phyloP scores from a whole-genome alignment of 2,113 vertebrate species.

The Patagioenas fasciata region DNA sequence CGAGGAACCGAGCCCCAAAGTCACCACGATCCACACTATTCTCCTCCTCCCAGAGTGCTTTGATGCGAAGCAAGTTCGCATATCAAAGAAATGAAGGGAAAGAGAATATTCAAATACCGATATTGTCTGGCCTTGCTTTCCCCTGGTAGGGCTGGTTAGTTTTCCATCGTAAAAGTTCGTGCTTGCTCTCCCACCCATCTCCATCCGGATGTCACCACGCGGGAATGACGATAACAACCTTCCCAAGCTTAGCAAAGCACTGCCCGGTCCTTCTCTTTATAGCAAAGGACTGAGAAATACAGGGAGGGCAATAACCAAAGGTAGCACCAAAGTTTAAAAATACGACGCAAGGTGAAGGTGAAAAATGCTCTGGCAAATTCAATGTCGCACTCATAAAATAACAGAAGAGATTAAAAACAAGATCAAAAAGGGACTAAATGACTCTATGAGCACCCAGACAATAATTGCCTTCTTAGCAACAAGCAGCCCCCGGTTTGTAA shows the following conservation, averaged over 20 bases:
- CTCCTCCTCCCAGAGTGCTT: not conserved
- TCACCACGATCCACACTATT: not conserved
- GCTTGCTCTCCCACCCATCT: not conserved
- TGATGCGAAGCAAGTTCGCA: conserved; percentile 4
- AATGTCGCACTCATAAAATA: not conserved
- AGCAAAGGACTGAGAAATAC: not conserved
- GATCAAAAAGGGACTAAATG: not conserved
- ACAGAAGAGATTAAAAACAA: not conserved
- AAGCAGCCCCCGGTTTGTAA: not conserved
- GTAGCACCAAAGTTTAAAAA: not conserved
- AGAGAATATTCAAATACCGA: not conserved
- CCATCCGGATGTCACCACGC: not conserved
- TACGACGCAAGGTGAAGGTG: not conserved
- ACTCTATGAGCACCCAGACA: not conserved
- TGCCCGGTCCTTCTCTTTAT: not conserved
- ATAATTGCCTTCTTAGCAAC: not conserved
- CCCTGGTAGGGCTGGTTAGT: not conserved
- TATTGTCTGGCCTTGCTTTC: not conserved
- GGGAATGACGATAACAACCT: not conserved
- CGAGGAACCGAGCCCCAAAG: not conserved
- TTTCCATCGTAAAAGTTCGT: not conserved
- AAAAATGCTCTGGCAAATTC: not conserved
- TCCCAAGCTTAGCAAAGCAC: not conserved
- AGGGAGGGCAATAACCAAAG: not conserved
- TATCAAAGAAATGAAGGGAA: conserved; percentile 21